Conservation (phyloP, 2,888 invertebrate species). For the Pyrrhosoma nymphula region DNA sequence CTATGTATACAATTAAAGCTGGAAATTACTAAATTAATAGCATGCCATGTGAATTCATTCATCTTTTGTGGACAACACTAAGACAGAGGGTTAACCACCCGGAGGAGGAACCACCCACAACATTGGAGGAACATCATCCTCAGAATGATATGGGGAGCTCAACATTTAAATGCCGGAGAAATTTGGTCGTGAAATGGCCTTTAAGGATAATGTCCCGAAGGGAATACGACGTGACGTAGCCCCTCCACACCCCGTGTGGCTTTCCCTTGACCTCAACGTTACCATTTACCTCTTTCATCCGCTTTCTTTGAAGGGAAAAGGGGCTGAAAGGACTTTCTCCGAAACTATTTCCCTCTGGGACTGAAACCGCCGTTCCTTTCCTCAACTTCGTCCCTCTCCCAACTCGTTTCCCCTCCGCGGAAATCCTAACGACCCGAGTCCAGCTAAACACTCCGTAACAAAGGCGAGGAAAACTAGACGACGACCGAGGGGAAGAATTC, state of each 20-base stretch:
- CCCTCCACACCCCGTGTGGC: neutral
- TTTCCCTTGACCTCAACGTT: neutral
- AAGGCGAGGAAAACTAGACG: neutral
- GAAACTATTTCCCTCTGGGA: neutral
- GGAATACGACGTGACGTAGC: neutral
- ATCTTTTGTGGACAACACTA: too few relatives aligned
- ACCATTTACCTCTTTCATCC: neutral
- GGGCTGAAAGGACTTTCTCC: conserved; percentile 1
- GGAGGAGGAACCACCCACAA: too few relatives aligned
- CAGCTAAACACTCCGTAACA: neutral
- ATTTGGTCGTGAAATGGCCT: neutral
- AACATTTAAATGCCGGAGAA: neutral
- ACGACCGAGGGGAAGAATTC: neutral
- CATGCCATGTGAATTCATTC: too few relatives aligned
- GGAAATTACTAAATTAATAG: too few relatives aligned
- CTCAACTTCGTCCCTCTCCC: neutral
- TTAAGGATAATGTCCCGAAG: neutral
- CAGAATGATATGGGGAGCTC: neutral
- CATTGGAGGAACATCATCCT: too few relatives aligned
- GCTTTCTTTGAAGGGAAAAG: neutral
- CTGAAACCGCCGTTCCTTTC: neutral
- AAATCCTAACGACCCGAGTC: conserved; percentile 47
- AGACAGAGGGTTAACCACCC: too few relatives aligned
- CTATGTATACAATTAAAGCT: too few relatives aligned
- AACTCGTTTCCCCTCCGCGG: neutral